Evolutionary conservation across 2,888 invertebrate species (phyloP), one percentile per base, ranked within the genome.

Genomic region (Leistus spinibarbis): DNA sequence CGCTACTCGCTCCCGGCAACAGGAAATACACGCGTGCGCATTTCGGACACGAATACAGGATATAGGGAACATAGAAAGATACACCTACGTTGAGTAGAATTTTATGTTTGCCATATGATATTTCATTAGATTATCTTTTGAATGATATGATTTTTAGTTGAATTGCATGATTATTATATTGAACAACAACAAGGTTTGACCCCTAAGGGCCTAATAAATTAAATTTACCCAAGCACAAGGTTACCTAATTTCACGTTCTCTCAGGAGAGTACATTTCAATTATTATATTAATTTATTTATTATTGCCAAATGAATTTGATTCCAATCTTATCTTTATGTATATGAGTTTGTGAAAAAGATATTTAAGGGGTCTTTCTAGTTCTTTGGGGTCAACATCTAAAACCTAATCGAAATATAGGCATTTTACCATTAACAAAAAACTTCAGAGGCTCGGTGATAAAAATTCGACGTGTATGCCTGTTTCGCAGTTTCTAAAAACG

Each of bases 1-100:
- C 60, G 60, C 17, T 20, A 17, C 19, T 60, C 60, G 60, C 19
- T 60, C 60, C 60, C 60, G 60, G 60, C 60, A 19, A 60, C 60
- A 40, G 60, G 10, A 60, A 17, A 9, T 13, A 17, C 54, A 60
- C 60, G 60, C 60, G 20, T 60, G 60, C 60, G 60, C 60, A 19
- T 10, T 3, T 2, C 17, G 60, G 1, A 19, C 40, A 2, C 40
- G 40, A 40, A 40, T 13, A 10, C 7, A 13, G 13, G 40, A 40
- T 13, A 13, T 7, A 13, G 9, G 40, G 40, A 40, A 40, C 7
- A 40, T 13, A 5, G 40, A 40, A 40, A 40, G 5, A 4, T 40
- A 40, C 40, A 40, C 40, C 40, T 40, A 40, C 7, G 5, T 40
- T 40, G 40, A 1, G 40, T 40, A 40, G 40, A 2, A 57, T 57